Evolutionary conservation across 2,113 vertebrate genomes (phyloP), one percentile per base, ranked within the genome.

Genomic region (Gavialis gangeticus): DNA sequence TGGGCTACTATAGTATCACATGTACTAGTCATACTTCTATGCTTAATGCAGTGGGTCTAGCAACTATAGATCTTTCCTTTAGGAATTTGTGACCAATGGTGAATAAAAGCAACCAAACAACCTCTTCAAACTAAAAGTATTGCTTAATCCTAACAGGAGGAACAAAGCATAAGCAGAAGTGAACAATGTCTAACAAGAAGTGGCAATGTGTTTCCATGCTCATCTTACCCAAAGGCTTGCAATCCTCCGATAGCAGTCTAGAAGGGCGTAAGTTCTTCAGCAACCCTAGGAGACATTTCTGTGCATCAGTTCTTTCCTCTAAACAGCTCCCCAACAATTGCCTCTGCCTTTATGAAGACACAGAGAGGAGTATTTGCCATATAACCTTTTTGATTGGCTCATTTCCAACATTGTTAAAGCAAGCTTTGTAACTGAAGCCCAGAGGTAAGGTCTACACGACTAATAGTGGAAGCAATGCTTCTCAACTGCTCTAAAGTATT

Each of bases 361-460:
- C 21, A 71, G 6, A 6, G 5, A 64, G 57, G 6, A 18, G 5
- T 12, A 4, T 60, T 87, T 82, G 67, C 8, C 25, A 91, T 6
- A 69, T 9, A 54, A 2, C 21, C 14, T 37, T 2, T 76, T 75
- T 76, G 6, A 75, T 90, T 60, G 30, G 6, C 4, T 82, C 1
- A 9, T 21, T 16, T 12, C 34, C 34, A 73, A 22, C 69, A 12
- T 10, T 2, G 1, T 54, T 78, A 37, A 59, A n/a, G 8, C 67
- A 76, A 76, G 13, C 56, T 75, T 59, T 79, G n/a, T 28, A 69
- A 73, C 14, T 79, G 28, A 82, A 25, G 56, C 12, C 62, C 46
- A 85, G 59, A 46, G 64, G 4, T 3, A 11, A 27, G 6, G 9
- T 2, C 8, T 66, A 86, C 60, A 18, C 0, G 1, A 37, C 21